Evolutionary conservation across 2,888 invertebrate species (phyloP).

Genomic region (Trimorus sp.): DNA sequence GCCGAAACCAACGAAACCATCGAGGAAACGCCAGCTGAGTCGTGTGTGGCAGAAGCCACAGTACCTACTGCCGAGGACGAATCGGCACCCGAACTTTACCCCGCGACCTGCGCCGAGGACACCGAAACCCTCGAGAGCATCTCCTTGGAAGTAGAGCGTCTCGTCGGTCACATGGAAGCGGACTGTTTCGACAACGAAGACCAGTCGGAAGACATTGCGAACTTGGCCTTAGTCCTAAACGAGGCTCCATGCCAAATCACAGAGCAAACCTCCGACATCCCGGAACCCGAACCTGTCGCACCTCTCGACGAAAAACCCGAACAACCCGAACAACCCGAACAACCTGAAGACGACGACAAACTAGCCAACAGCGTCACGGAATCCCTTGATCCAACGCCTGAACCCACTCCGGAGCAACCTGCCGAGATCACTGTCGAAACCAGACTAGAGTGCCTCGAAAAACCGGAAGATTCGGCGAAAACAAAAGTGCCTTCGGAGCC

Average conservation of each 20-base stretch:
- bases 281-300: neutral
- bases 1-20: conserved; percentile 1
- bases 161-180: conserved; percentile 66
- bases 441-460: conserved; percentile 21
- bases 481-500: conserved; percentile 35
- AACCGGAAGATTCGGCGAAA: conserved; percentile 30
- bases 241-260: conserved; percentile 18
- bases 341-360: too few relatives aligned
- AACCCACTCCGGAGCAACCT: neutral
- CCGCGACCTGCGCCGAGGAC: conserved; percentile 64
- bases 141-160: conserved; percentile 76
- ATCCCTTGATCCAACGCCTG: conserved; percentile 19
- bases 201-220: conserved; percentile 51
- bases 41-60: neutral
- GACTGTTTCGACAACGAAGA: conserved; percentile 19
- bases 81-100: neutral
- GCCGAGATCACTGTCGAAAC: conserved; percentile 4
- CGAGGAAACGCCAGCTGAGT: neutral
- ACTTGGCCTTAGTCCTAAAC: conserved; percentile 30
- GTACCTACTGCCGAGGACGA: neutral
- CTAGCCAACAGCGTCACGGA: neutral
- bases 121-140: conserved; percentile 78
- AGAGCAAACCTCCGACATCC: neutral
- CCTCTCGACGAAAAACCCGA: neutral
- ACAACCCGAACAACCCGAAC: too few relatives aligned